These are phyloP conservation scores for Caerostris extrusa DNA, from an alignment of 1,140 invertebrate genomes.

Conservation along the genomic window DNA sequence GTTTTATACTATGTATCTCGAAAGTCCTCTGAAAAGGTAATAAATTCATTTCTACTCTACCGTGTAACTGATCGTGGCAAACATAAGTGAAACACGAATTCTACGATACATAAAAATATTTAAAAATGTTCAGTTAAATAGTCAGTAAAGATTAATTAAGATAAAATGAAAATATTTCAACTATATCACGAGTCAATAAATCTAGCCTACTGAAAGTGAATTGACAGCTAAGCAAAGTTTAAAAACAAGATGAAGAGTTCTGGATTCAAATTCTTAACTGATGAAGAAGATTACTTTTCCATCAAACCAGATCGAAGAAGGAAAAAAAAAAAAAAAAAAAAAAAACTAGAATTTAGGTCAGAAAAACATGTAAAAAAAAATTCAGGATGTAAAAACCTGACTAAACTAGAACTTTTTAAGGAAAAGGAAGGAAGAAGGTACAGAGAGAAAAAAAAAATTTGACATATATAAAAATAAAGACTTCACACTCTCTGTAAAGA, in stretches of 20 bases:
- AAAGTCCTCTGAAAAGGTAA: too few species aligned
- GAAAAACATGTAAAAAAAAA: slow-evolving; percentile 53
- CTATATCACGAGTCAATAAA: too few species aligned
- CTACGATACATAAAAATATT: too few species aligned
- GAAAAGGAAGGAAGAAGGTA: slow-evolving; percentile 47
- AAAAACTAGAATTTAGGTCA: slow-evolving; percentile 72
- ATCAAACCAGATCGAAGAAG: not conserved
- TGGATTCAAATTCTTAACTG: not conserved
- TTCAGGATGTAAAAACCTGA: slow-evolving; percentile 73
- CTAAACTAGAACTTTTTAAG: slow-evolving; percentile 65
- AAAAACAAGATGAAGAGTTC: not conserved
- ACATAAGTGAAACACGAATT: too few species aligned
- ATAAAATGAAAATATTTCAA: too few species aligned
- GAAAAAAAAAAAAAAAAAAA: slow-evolving; percentile 71
- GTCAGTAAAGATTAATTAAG: too few species aligned
- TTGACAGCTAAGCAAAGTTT: too few species aligned
- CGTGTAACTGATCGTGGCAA: too few species aligned
- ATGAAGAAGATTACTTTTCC: not conserved
- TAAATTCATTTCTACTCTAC: too few species aligned
- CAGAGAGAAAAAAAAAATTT: not conserved
- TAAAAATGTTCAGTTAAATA: too few species aligned
- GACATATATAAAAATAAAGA: slow-evolving; percentile 23
- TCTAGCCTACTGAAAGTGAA: too few species aligned
- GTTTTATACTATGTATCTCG: too few species aligned
- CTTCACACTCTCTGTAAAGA: not conserved